phyloP scores from a whole-genome alignment of 2,888 invertebrate genomes.

The Atherix ibis region DNA sequence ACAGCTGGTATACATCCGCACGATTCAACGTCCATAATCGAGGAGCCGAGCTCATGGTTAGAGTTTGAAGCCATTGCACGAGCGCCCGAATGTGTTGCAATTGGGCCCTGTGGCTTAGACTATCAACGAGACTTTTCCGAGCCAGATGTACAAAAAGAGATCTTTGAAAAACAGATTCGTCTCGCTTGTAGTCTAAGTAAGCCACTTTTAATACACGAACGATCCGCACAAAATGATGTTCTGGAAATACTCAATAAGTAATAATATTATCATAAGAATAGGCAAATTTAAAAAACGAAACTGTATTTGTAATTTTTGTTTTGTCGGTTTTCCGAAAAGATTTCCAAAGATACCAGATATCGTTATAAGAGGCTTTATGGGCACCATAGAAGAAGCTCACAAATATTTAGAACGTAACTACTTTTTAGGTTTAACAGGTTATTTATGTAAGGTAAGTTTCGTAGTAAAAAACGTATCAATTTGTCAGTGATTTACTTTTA shows the following conservation, averaged over 20 bases:
- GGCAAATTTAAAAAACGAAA: constrained; percentile 14
- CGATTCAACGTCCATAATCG: constrained; percentile 73
- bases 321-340: constrained; percentile 15
- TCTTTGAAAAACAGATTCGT: constrained; percentile 74
- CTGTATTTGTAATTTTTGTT: constrained; percentile 10
- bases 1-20: constrained; percentile 89
- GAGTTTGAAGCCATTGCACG: constrained; percentile 58
- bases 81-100: constrained; percentile 80
- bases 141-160: constrained; percentile 67
- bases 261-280: constrained; percentile 3
- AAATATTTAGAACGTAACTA: constrained; percentile 71
- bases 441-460: constrained; percentile 27
- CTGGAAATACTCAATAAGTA: constrained; percentile 47
- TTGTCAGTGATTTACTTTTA: too few species aligned
- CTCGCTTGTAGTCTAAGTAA: constrained; percentile 75
- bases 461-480: too few species aligned
- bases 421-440: constrained; percentile 70
- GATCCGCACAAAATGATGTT: constrained; percentile 79
- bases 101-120: constrained; percentile 89
- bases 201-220: constrained; percentile 80
- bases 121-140: constrained; percentile 90
- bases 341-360: constrained; percentile 51
- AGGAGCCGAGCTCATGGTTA: constrained; percentile 54
- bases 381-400: constrained; percentile 67
- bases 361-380: constrained; percentile 83